Evolutionary conservation across 2,888 invertebrate species (phyloP), one percentile per base, ranked within the genome.

Genomic region (Torymus texanus): DNA sequence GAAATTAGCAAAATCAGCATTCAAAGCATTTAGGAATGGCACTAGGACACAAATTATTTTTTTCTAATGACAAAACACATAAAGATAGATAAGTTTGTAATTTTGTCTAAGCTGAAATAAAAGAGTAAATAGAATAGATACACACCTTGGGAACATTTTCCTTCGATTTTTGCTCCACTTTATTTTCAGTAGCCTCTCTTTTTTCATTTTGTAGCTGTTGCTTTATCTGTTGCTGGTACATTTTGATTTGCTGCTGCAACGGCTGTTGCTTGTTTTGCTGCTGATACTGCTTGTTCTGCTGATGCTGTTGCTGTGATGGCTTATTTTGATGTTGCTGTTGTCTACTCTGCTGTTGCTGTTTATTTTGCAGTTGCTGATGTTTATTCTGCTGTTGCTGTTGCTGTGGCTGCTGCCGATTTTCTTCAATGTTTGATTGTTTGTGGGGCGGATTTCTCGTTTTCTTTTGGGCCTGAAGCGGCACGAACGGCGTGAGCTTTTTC

Each of bases 381-480:
- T 14, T 62, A 0, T 66, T 50, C 2, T 78, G 63, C 3, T 67
- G 51, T 14, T 75, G 56, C 14, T 3, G 21, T 4, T 50, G 59
- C 21, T 68, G 65, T 13, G 66, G 59, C 29, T 72, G 65, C n/a
- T 67, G 73, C 21, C 75, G 67, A 0, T 58, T 62, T 0, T 77
- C 68, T 1, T 62, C 72, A 3, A 14, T 66, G 14, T 18, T 70
- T 2, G 13, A 1, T 14, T 68, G 63, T 16, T 58, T 76, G 4
- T 66, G 70, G 5, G 14, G 11, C 10, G 21, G n/a, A 8, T 75
- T 86, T 56, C 86, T 89, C 79, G 89, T 91, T 76, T 91, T 91
- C 75, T 91, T 92, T 61, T 92, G 90, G 2, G 92, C 93, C 86
- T 93, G 93, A 18, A 93, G 86, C 0, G 93, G 93, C 51, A 92